Evolutionary conservation across 2,888 invertebrate genomes (phyloP), one percentile per base, ranked within the genome.

Genomic region (Drosophila pullipes): DNA sequence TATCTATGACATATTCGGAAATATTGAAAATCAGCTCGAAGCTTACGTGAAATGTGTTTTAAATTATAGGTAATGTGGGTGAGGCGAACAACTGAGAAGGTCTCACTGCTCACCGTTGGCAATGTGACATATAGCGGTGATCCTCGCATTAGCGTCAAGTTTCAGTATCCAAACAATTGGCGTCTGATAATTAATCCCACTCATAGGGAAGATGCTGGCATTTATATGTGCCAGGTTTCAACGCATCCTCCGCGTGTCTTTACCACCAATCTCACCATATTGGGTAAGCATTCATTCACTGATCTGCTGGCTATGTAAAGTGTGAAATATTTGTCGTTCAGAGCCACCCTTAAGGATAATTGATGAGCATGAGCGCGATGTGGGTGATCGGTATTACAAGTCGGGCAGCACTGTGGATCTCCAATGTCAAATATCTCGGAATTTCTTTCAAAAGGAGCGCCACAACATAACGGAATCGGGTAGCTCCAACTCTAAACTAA

Each of bases 141-240:
- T 91, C 94, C 94, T 50, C 94, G 96, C 64, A 95, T 96, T 90
- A 94, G 95, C 68, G 94, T 96, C 39, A 95, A 95, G 91, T 96
- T 95, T 91, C 96, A 96, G 92, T 96, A 96, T 91, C 96, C 96
- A 5, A 96, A 96, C 92, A 96, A 96, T 90, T 96, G 96, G 96
- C 94, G 96, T 67, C 94, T 96, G 49, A 93, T 94, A 76, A 96
- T 97, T 91, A 95, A 96, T 91, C 96, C 96, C 64, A 96, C 96
- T 44, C 96, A 95, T 88, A 94, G 95, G 74, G 95, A 96, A 37
- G 97, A 97, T 91, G 96, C 95, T 53, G 97, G 97, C 30, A 94
- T 96, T 67, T 97, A 97, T 91, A 96, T 96, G 95, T 97, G 97
- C 93, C 96, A 97, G 95, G 96, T 97, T 91, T 96, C 96, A 67